A percentile compares a stretch with the other conserved stretches of the same genome.
These are phyloP conservation scores for Eueremaeus valkanovi DNA, from an alignment of 2,888 invertebrate genomes.

Conservation along the genomic window DNA sequence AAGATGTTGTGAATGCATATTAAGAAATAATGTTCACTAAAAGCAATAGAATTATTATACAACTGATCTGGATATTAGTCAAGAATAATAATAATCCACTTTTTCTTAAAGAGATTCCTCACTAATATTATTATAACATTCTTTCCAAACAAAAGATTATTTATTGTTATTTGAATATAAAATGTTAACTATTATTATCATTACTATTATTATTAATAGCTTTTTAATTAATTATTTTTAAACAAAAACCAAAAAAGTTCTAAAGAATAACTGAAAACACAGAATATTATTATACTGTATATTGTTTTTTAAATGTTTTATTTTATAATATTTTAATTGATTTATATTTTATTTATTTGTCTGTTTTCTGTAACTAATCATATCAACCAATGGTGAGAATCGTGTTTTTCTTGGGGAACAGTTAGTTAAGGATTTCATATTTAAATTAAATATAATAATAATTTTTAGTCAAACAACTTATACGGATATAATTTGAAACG, in stretches of 20 bases:
- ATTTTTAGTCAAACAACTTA: neutral
- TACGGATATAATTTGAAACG: neutral
- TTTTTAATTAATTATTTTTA: slow-evolving; percentile 5
- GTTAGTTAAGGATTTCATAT: too few species aligned
- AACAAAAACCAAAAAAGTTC: neutral
- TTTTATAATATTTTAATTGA: neutral
- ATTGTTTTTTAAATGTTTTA: neutral
- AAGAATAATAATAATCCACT: too few species aligned
- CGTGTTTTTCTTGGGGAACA: neutral
- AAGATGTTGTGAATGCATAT: too few species aligned
- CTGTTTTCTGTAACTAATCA: slow-evolving; percentile 9
- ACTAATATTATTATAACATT: too few species aligned
- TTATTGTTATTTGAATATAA: slow-evolving; percentile 9
- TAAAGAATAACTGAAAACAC: neutral
- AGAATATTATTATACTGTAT: neutral
- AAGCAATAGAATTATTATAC: too few species aligned
- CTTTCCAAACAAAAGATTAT: too few species aligned
- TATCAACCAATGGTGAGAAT: slow-evolving; percentile 27
- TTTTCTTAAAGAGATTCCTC: too few species aligned
- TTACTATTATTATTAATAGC: neutral
- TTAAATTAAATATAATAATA: too few species aligned
- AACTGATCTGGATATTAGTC: too few species aligned
- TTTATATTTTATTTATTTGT: neutral
- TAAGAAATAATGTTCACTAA: too few species aligned
- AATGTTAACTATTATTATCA: neutral